Base-by-base conservation (phyloP, 1,140 invertebrate species). In the Bactericera cockerelli region DNA sequence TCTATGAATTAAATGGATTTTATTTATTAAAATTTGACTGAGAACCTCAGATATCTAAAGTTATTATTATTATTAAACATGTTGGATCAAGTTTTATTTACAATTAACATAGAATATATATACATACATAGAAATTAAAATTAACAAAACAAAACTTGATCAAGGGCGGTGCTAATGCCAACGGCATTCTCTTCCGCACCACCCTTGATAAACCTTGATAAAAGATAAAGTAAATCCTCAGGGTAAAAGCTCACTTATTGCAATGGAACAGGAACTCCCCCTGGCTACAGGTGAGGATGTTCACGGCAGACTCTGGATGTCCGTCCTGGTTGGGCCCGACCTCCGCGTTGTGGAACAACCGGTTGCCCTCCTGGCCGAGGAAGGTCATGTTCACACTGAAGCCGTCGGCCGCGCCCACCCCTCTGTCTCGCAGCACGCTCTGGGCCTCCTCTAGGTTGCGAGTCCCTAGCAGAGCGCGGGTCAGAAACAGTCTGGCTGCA, bases 331-430 rank as follows among this genome's bases (percentile, higher is more conserved):
- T 76, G 0, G 88, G 88, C 0, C 78, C 84, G 62, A 91, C 79
- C 70, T 93, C 89, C 0, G 81, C 77, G 65, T 90, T 91, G 64
- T 87, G 81, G 64, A 88, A 84, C 64, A 87, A 69, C 39, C 80
- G 72, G 58, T 79, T 74, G 0, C 81, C 82, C 58, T 80, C 77
- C 63, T 81, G 78, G n/a, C 71, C 69, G 2, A 88, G 68, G 68
- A 90, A 91, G 2, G 83, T 82, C 76, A 90, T 79, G 71, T 92
- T 93, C 0, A 91, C 76, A 4, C 86, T 87, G 64, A 89, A 87
- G 1, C 84, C 89, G 72, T 91, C 86, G 0, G 76, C 86, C 0
- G 83, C 80, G 0, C 89, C 89, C 57, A 78, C 77, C 0, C 87
- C 86, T 4, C 77, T 71, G 68, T 91, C 87, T 8, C 76, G 71